phyloP scores from a whole-genome alignment of 2,888 invertebrate genomes.

The Drosophila leonis region DNA sequence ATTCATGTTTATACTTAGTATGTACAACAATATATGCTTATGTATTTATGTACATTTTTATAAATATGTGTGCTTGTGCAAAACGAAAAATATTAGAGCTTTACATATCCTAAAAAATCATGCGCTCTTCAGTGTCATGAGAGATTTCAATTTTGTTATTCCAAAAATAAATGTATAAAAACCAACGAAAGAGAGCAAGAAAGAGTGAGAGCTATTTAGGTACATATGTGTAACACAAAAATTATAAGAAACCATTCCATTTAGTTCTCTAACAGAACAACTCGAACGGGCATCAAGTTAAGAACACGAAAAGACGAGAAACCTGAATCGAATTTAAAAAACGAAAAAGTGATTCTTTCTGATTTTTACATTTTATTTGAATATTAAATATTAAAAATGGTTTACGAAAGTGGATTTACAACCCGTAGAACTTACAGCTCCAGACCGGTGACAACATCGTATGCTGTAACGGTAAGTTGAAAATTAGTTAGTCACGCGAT shows the following conservation, averaged over 20 bases:
- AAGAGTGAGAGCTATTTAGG: slow-evolving; percentile 60
- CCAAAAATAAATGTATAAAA: slow-evolving; percentile 85
- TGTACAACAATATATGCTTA: slow-evolving; percentile 6
- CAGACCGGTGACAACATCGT: slow-evolving; percentile 89
- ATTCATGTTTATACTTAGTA: not conserved
- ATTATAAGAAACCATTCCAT: slow-evolving; percentile 81
- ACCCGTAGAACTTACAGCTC: slow-evolving; percentile 92
- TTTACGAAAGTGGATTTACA: slow-evolving; percentile 97
- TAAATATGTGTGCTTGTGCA: slow-evolving; percentile 24
- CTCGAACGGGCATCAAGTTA: slow-evolving; percentile 85
- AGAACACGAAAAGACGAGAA: slow-evolving; percentile 79
- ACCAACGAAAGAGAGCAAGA: slow-evolving; percentile 38
- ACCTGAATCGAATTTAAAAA: slow-evolving; percentile 62
- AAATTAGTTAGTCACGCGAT: slow-evolving; percentile 11
- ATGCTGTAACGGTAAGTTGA: slow-evolving; percentile 92
- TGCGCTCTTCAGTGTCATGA: slow-evolving; percentile 60
- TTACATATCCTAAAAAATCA: slow-evolving; percentile 45
- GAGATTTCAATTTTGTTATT: slow-evolving; percentile 76
- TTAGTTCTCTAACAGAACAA: slow-evolving; percentile 82
- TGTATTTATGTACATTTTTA: slow-evolving; percentile 22
- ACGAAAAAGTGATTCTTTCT: slow-evolving; percentile 63
- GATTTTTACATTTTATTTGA: slow-evolving; percentile 37
- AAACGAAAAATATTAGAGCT: slow-evolving; percentile 33
- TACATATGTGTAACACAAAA: slow-evolving; percentile 65
- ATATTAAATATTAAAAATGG: slow-evolving; percentile 88